Percentiles rank a stretch among this genome's conserved stretches.
These are phyloP conservation scores for Cyclura pinguis DNA, from an alignment of 2,797 vertebrate genomes.

Conservation along the genomic window DNA sequence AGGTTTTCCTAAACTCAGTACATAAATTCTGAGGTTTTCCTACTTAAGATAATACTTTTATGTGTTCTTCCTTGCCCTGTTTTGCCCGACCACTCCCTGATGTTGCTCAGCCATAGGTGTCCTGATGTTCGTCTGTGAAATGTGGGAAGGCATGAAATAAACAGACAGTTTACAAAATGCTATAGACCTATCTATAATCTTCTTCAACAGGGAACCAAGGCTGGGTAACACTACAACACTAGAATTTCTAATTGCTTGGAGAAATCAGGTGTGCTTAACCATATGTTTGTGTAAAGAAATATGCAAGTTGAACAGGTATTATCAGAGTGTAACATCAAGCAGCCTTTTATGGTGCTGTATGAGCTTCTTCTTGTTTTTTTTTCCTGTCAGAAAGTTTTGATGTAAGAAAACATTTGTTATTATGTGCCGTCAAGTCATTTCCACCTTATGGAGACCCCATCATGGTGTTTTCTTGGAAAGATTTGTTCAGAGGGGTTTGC, in stretches of 20 bases:
- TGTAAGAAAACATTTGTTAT: not conserved
- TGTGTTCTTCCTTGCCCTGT: no score
- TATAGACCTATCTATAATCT: not conserved
- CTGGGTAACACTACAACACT: not conserved
- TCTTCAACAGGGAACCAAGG: not conserved
- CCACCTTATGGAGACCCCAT: no score
- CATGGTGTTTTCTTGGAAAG: no score
- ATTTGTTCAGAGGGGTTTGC: no score
- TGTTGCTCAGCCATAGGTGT: no score
- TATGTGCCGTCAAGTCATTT: no score
- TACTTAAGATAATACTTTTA: no score
- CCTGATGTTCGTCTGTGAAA: no score
- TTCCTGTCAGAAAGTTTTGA: not conserved
- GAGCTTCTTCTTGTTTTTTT: not conserved
- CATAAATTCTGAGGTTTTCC: no score
- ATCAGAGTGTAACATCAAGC: not conserved
- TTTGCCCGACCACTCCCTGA: no score
- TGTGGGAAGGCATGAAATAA: not conserved
- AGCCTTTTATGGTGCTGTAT: not conserved
- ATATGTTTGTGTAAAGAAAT: not conserved
- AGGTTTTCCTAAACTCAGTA: no score
- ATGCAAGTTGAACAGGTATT: not conserved
- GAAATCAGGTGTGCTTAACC: not conserved
- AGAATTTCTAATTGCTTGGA: not conserved
- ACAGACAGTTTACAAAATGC: not conserved